Evolutionary conservation across 2,797 vertebrate species (phyloP), one percentile per base, ranked within the genome.

Genomic region (Phoeniculus purpureus): DNA sequence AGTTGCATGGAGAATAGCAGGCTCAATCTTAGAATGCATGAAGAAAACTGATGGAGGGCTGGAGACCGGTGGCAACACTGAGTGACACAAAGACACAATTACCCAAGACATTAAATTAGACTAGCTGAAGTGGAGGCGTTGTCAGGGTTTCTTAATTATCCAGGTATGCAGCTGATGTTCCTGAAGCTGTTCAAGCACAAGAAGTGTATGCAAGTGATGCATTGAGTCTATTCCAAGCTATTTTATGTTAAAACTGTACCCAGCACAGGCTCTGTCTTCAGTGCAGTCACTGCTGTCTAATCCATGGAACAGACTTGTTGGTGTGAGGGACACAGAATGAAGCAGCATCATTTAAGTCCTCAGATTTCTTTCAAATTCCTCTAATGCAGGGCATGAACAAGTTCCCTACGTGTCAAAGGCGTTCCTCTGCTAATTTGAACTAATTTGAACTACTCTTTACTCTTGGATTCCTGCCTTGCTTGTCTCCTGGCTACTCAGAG

Each of bases 1-100:
- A 83, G 37, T 78, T 87, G 93, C 48, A 72, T 19, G 65, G 93
- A 70, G 75, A 95, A 66, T 85, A 89, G 65, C 48, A 76, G 56
- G 85, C n/a, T 66, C 85, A 90, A 89, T 93, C 81, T 82, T 92
- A 88, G 79, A 90, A 92, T 85, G 86, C 66, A 58, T 87, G 45
- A 90, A 86, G 82, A 60, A 92, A 85, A 48, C 34, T 81, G 31
- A 37, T 43, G 61, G 50, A 90, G 51, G 81, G 50, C 65, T 85
- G 76, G 18, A 83, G 70, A 79, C 62, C 62, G 64, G 40, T 70
- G 68, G 72, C 62, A 77, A 40, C 27, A 51, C 1, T 1, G 54
- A n/a, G 26, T 64, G 61, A 70, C 16, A 74, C 77, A 77, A 16
- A 84, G 54, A 51, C 32, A n/a, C 20, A n/a, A 2, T 90, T 87